A percentile compares a stretch with the other conserved stretches of the same genome.
phyloP scores from a whole-genome alignment of 2,888 invertebrate genomes.

The Proisotoma minuta region DNA sequence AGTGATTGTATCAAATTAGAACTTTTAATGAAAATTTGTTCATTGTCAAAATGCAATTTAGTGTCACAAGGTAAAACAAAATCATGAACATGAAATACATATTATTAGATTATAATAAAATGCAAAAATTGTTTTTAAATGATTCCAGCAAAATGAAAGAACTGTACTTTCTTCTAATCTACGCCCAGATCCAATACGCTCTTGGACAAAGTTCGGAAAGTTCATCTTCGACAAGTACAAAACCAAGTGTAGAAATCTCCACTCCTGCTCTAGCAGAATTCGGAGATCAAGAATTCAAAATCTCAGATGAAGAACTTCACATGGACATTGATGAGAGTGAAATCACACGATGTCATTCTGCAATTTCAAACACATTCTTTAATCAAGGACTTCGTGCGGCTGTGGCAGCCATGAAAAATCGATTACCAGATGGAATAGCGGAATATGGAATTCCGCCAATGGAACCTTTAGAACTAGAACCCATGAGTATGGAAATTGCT shows the following conservation, averaged over 20 bases:
- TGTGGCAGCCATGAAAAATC: slow-evolving; percentile 27
- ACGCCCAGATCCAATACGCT: not conserved
- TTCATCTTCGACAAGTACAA: not conserved
- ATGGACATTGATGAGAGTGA: slow-evolving; percentile 26
- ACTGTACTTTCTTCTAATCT: not conserved
- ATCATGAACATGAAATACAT: too few relatives aligned
- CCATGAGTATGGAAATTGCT: slow-evolving; percentile 22
- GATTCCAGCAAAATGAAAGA: slow-evolving; percentile 9
- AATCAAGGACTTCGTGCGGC: slow-evolving; percentile 30
- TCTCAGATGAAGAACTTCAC: slow-evolving; percentile 5
- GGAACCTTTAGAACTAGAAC: slow-evolving; percentile 26
- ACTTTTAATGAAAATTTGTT: too few relatives aligned
- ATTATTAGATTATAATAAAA: too few relatives aligned
- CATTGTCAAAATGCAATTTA: too few relatives aligned
- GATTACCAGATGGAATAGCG: slow-evolving; percentile 29
- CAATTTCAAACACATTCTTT: slow-evolving; percentile 30
- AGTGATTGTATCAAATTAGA: too few relatives aligned
- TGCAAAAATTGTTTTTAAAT: too few relatives aligned
- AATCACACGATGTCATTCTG: slow-evolving; percentile 26
- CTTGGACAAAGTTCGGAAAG: slow-evolving; percentile 1
- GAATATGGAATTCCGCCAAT: slow-evolving; percentile 33
- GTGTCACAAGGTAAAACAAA: too few relatives aligned
- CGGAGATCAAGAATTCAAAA: not conserved
- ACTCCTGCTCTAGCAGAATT: too few relatives aligned
- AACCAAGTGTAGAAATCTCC: too few relatives aligned